Percentiles rank a stretch among this genome's conserved stretches.
These are phyloP conservation scores for Porites cylindrica DNA, from an alignment of 92 coral and sea anemone species.

Conservation along the genomic window DNA sequence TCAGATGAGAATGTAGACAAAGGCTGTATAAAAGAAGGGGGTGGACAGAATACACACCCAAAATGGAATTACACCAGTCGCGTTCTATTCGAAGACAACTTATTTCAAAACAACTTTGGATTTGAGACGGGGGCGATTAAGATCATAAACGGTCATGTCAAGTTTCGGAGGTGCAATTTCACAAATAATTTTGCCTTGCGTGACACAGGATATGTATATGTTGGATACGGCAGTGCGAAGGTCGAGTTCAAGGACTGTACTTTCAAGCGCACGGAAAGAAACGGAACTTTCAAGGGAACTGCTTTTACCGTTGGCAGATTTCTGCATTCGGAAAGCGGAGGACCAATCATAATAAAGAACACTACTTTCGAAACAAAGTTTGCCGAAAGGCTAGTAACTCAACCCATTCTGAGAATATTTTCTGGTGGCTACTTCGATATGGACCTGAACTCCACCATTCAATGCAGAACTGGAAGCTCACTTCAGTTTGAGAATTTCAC, in stretches of 20 bases:
- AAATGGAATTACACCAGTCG: conserved; percentile 16
- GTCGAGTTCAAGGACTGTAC: conserved; percentile 14
- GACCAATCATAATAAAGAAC: conserved; percentile 23
- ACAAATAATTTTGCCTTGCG: conserved; percentile 21
- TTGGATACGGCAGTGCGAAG: conserved; percentile 27
- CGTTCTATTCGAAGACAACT: conserved; percentile 33
- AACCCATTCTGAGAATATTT: background rate
- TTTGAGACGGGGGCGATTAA: conserved; percentile 36
- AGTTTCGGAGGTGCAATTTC: conserved; percentile 38
- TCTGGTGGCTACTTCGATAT: conserved; percentile 30
- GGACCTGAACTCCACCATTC: background rate
- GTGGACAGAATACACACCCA: background rate
- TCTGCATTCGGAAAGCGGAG: conserved; percentile 39
- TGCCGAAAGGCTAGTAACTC: background rate
- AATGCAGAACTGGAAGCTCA: conserved; percentile 15
- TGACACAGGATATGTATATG: conserved; percentile 2
- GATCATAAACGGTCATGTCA: conserved; percentile 28
- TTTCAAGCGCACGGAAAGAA: background rate
- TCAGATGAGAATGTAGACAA: conserved; percentile 1
- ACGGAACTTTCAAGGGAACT: background rate
- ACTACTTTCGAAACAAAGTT: conserved; percentile 2
- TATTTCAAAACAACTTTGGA: conserved; percentile 29
- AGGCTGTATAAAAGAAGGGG: conserved; percentile 4
- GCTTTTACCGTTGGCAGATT: conserved; percentile 7
- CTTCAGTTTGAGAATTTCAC: conserved; percentile 11